Conservation (phyloP, 2,797 vertebrate species). For the Parauchenoglanis punctatus region DNA sequence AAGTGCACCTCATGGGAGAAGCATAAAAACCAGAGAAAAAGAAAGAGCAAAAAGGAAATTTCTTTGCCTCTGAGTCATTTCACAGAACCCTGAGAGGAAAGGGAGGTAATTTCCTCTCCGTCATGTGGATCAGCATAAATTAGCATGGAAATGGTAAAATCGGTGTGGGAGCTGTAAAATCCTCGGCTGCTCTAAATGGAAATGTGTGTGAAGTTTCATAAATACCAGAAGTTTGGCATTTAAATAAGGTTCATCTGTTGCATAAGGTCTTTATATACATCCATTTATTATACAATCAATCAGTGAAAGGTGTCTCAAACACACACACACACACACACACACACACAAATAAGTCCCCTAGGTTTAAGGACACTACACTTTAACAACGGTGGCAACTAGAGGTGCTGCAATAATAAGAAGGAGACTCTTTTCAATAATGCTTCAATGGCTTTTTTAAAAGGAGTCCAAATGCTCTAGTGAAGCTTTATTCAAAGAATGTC, state of each 20-base stretch:
- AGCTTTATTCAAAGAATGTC: background rate
- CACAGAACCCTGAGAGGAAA: constrained; percentile 29
- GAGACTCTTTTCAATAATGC: background rate
- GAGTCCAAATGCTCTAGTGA: background rate
- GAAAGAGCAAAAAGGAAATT: background rate
- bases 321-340: background rate
- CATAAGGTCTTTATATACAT: constrained; percentile 23
- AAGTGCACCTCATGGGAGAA: constrained; percentile 46
- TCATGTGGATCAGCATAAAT: constrained; percentile 44
- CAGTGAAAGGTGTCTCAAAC: background rate
- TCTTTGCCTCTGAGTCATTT: constrained; percentile 26
- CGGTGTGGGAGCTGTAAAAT: constrained; percentile 35
- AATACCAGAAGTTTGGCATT: constrained; percentile 24
- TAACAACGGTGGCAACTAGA: background rate
- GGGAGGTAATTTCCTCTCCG: constrained; percentile 43
- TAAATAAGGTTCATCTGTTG: constrained; percentile 23
- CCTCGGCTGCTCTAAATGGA: constrained; percentile 18
- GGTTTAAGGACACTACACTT: constrained; percentile 1
- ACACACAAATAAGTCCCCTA: background rate
- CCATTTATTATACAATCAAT: constrained; percentile 1
- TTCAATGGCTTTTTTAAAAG: background rate
- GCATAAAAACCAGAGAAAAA: constrained; percentile 9
- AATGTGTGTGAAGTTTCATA: constrained; percentile 34
- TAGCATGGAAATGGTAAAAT: constrained; percentile 34
- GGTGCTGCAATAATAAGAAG: background rate